phyloP scores from a whole-genome alignment of 2,113 vertebrate species.

The Albula goreensis region DNA sequence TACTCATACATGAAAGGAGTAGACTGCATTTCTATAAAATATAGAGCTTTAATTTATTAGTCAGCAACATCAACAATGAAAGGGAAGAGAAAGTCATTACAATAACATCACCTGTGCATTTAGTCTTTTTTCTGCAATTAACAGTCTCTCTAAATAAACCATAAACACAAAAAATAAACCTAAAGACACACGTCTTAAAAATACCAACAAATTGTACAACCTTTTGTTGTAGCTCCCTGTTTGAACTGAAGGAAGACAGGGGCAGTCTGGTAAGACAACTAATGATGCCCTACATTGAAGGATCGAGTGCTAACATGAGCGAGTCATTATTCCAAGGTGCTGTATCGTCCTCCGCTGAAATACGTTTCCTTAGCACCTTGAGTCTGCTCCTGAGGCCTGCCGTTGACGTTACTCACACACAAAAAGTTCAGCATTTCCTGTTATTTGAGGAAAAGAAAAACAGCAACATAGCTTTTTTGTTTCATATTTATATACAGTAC shows the following conservation, averaged over 20 bases:
- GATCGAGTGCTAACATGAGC: conserved; percentile 19
- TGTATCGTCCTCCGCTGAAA: conserved; percentile 23
- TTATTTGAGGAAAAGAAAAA: conserved; percentile 50
- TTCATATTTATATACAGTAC: conserved; percentile 64
- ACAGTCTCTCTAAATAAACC: conserved; percentile 48
- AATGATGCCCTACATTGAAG: conserved; percentile 29
- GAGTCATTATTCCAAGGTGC: conserved; percentile 32
- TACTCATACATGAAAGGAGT: conserved; percentile 27
- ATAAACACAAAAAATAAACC: conserved; percentile 57
- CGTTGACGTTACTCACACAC: conserved; percentile 13
- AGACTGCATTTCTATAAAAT: conserved; percentile 74
- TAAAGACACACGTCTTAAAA: conserved; percentile 57
- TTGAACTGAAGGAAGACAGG: conserved; percentile 17
- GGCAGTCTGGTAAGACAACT: conserved; percentile 22
- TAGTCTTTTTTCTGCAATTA: conserved; percentile 54
- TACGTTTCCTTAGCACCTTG: conserved; percentile 8
- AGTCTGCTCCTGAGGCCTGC: conserved; percentile 32
- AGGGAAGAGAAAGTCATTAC: conserved; percentile 64
- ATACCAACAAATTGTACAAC: conserved; percentile 65
- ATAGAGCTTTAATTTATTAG: conserved; percentile 83
- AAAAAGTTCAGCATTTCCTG: conserved; percentile 48
- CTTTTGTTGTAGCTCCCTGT: conserved; percentile 35
- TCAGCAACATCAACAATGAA: conserved; percentile 69
- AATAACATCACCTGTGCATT: conserved; percentile 69
- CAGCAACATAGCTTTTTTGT: conserved; percentile 49